These are phyloP conservation scores for Grapholita molesta DNA, from an alignment of 1,140 invertebrate species.

Conservation along the genomic window DNA sequence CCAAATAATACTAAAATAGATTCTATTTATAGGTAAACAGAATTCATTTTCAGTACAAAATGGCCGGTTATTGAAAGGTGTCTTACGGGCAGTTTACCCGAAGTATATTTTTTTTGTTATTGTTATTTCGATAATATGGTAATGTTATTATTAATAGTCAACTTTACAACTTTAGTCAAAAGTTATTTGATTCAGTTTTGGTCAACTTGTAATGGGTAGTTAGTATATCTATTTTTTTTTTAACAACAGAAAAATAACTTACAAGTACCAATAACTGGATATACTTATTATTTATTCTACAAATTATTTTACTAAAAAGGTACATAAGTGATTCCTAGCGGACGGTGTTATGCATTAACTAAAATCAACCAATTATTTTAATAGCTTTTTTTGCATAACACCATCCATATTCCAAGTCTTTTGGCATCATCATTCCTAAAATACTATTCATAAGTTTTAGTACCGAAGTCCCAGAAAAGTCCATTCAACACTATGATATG, in stretches of 20 bases:
- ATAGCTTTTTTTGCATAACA: background rate
- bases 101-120: too few species aligned
- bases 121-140: too few species aligned
- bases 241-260: background rate
- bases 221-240: too few species aligned
- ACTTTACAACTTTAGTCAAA: too few species aligned
- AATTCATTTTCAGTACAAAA: too few species aligned
- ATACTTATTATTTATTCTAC: background rate
- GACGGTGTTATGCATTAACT: constrained; percentile 5
- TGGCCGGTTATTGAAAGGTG: too few species aligned
- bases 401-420: constrained; percentile 4
- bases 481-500: background rate
- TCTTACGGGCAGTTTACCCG: too few species aligned
- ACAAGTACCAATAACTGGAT: background rate
- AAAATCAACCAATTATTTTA: background rate
- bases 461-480: background rate
- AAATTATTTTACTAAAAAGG: constrained; percentile 3
- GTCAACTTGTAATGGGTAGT: too few species aligned
- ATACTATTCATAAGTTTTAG: constrained; percentile 11
- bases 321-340: background rate
- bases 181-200: too few species aligned
- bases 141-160: too few species aligned
- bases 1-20: too few species aligned
- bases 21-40: too few species aligned
- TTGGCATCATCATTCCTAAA: constrained; percentile 13